Conservation (phyloP, 2,113 vertebrate species). For the Psophia crepitans region DNA sequence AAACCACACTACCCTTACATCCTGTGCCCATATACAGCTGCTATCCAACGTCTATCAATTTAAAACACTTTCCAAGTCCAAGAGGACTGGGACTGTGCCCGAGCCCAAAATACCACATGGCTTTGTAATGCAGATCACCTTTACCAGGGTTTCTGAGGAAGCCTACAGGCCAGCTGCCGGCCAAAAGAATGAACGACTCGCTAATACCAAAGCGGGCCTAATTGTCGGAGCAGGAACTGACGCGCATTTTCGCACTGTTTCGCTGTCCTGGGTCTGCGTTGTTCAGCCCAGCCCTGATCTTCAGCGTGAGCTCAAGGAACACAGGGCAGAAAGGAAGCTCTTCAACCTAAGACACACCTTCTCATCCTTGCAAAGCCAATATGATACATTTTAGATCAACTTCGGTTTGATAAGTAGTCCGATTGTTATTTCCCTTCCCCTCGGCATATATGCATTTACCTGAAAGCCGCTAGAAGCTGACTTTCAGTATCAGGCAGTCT, state of each 20-base stretch:
- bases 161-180: background rate
- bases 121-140: background rate
- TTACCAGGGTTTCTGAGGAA: background rate
- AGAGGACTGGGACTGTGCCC: background rate
- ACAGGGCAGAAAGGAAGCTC: background rate
- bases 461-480: background rate
- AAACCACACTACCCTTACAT: background rate
- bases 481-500: background rate
- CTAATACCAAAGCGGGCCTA: background rate
- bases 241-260: background rate
- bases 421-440: background rate
- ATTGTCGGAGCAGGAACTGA: background rate
- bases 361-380: background rate
- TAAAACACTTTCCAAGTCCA: background rate
- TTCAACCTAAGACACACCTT: background rate
- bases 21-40: background rate
- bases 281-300: background rate
- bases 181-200: rapidly evolving
- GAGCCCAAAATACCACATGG: background rate
- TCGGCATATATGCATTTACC: background rate
- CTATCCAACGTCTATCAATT: background rate
- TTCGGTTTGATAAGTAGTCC: background rate
- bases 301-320: background rate
- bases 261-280: background rate
- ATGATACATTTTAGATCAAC: background rate